These are phyloP conservation scores for Austrolebias charrua DNA, from an alignment of 2,797 vertebrate species.

Conservation along the genomic window DNA sequence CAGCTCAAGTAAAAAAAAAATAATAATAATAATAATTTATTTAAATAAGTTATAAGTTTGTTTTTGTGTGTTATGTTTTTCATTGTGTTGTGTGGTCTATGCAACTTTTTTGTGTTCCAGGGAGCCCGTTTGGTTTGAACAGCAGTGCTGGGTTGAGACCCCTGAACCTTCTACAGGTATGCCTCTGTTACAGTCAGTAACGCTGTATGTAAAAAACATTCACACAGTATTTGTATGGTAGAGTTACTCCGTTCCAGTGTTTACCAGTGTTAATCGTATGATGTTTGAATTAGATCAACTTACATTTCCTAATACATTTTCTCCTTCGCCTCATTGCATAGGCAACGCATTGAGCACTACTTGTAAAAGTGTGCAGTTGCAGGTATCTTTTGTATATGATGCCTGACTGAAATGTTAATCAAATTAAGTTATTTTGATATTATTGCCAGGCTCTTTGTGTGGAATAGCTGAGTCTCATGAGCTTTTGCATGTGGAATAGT, in stretches of 20 bases:
- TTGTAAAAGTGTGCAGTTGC: conserved; percentile 1
- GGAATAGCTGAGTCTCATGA: conserved; percentile 13
- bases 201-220: conserved; percentile 32
- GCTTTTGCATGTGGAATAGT: conserved; percentile 2
- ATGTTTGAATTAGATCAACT: conserved; percentile 10
- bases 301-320: conserved; percentile 16
- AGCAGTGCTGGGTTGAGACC: conserved; percentile 88
- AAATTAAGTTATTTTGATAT: not conserved
- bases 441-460: not conserved
- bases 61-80: not conserved
- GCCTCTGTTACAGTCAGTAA: conserved; percentile 7
- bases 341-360: conserved; percentile 2
- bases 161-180: conserved; percentile 96
- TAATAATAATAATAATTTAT: too few species aligned
- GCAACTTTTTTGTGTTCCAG: conserved; percentile 60
- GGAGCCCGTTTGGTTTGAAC: conserved; percentile 91
- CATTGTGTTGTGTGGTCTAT: conserved; percentile 6
- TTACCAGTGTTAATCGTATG: conserved; percentile 10
- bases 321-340: conserved; percentile 22
- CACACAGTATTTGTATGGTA: too few species aligned
- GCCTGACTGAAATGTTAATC: not conserved
- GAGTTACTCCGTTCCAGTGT: too few species aligned
- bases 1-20: too few species aligned
- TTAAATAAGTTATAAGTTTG: too few species aligned
- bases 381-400: conserved; percentile 3